Conservation (phyloP, 2,888 invertebrate genomes). For the Leptogaster cylindrica region DNA sequence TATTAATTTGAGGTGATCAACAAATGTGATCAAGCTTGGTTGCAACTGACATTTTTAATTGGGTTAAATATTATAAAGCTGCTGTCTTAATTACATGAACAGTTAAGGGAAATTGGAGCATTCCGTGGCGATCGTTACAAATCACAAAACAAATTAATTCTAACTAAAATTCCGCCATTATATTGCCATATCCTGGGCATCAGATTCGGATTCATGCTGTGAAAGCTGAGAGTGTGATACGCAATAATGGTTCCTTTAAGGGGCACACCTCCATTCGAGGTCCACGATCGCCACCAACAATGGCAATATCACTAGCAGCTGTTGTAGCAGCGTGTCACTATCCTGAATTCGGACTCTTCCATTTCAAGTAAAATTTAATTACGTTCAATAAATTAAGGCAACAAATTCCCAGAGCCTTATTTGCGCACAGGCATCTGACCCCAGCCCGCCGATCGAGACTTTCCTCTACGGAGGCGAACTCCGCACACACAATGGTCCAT, state of each 20-base stretch:
- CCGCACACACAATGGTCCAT: constrained; percentile 16
- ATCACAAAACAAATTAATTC: too few relatives aligned
- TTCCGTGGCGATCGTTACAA: too few relatives aligned
- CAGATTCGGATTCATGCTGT: too few relatives aligned
- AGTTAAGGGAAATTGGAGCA: too few relatives aligned
- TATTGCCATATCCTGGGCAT: too few relatives aligned
- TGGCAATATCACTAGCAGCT: constrained; percentile 3
- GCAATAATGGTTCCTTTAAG: neutral
- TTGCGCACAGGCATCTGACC: constrained; percentile 46
- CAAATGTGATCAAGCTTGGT: too few relatives aligned
- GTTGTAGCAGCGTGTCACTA: constrained; percentile 15
- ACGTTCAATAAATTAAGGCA: constrained; percentile 52
- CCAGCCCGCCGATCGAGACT: constrained; percentile 16
- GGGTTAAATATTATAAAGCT: too few relatives aligned
- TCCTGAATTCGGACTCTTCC: constrained; percentile 47
- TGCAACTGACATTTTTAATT: too few relatives aligned
- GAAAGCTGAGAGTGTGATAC: too few relatives aligned
- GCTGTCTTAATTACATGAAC: too few relatives aligned
- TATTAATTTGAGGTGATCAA: too few relatives aligned
- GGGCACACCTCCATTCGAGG: neutral
- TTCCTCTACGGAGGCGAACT: neutral
- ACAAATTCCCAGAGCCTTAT: constrained; percentile 52
- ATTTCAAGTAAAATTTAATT: constrained; percentile 51
- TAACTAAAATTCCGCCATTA: too few relatives aligned
- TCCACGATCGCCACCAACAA: constrained; percentile 6